Base-by-base conservation (phyloP, 2,113 vertebrate genomes). In the Syrmaticus mikado region DNA sequence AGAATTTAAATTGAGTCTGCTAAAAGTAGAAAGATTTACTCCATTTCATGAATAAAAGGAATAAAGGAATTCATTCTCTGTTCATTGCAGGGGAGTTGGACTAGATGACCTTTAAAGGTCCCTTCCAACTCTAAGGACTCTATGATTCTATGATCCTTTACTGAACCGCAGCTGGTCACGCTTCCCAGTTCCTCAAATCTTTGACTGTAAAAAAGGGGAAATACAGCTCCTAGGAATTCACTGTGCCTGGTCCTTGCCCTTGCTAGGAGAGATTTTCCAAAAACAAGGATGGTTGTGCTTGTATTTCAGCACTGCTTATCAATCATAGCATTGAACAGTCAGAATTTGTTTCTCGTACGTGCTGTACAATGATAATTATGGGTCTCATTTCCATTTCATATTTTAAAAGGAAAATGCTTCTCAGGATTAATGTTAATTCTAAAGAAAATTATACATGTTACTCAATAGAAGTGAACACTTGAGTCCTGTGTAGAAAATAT, bases 401-500 rank as follows among this genome's bases (percentile, higher is more conserved):
- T 87, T 89, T 92, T 74, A 9, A 60, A 83, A 78, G 57, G 36
- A 91, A 80, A 85, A 74, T 22, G 22, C 27, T 92, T 76, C 67
- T 80, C 15, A 14, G 60, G 11, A 60, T 90, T 87, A 83, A 71
- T 89, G 27, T 43, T 3, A 78, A 75, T 91, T 72, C 21, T 72
- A 60, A 71, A 60, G 75, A 66, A 64, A 8, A 38, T 16, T 46
- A 34, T 67, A 21, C 24, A 32, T 60, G 28, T 34, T 76, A 2
- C 7, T 1, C 66, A 45, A 40, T 58, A 61, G 79, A 65, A 17
- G 36, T 83, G 66, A 61, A 85, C 55, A 71, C 75, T 80, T 46
- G 32, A 81, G 52, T 53, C 2, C 0, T 77, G 28, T 28, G 3
- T n/a, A 71, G 64, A 67, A 90, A 79, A 79, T 50, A 65, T 0